phyloP scores from a whole-genome alignment of 2,797 vertebrate species.

The Poliocrania exsul region DNA sequence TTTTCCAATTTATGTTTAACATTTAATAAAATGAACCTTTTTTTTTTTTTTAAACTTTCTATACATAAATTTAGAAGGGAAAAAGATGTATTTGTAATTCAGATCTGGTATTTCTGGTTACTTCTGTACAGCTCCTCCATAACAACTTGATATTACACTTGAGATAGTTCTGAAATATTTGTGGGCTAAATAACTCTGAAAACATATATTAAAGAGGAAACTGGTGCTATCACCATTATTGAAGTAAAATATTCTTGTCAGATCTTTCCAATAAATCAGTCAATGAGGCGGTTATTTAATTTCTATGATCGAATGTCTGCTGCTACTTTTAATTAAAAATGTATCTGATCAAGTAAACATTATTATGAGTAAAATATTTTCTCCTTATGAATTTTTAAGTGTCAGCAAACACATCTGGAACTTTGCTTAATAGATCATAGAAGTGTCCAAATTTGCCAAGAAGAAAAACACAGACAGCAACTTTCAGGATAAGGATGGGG shows the following conservation, averaged over 20 bases:
- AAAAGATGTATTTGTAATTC: neutral
- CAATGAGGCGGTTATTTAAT: conserved; percentile 57
- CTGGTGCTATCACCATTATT: neutral
- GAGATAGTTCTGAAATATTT: conserved; percentile 28
- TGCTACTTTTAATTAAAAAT: conserved; percentile 55
- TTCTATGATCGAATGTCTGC: conserved; percentile 35
- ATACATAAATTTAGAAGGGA: neutral
- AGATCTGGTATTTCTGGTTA: neutral
- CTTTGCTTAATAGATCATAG: neutral
- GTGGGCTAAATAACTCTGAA: conserved; percentile 10
- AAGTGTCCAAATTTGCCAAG: neutral
- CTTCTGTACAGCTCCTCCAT: neutral
- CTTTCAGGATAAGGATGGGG: neutral
- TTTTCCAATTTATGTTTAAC: neutral
- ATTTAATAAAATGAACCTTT: neutral
- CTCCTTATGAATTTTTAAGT: conserved; percentile 31
- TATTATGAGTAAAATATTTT: conserved; percentile 47
- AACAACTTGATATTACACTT: neutral
- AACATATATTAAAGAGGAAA: conserved; percentile 14
- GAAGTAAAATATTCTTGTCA: conserved; percentile 11
- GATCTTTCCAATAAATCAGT: conserved; percentile 49
- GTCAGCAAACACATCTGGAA: conserved; percentile 52
- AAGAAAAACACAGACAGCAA: neutral
- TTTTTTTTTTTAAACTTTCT: neutral
- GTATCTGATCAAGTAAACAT: conserved; percentile 49